Base-by-base conservation (phyloP, 2,888 invertebrate genomes). In the Cheiracanthium punctorium region DNA sequence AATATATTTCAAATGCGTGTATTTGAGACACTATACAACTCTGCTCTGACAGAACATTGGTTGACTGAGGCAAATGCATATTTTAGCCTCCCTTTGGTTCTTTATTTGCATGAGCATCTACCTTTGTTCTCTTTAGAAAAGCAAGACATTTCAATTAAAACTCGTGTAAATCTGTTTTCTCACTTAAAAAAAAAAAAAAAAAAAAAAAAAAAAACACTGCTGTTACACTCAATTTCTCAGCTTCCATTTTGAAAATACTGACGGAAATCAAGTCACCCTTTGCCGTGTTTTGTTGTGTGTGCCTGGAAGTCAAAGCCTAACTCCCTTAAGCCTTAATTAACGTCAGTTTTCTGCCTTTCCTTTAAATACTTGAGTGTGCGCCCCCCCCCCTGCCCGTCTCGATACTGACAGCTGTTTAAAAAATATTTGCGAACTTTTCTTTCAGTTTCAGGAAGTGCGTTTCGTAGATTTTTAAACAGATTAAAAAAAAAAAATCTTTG, bases 71-170 rank as follows among this genome's bases (percentile, higher is more conserved):
- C 48, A 48, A 48, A 48, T 10, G 17, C 48, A 17, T 48, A 17
- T 37, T 12, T 48, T 7, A 37, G 58, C 24, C 1, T 7, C 1
- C 4, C 24, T 5, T 12, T 58, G 58, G 58, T 58, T 58, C 58
- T 24, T 58, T 58, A 24, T 58, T n/a, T 0, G 20, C 24, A 24
- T 58, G 58, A 17, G 1, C 24, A 24, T 17, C 24, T 58, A n/a
- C n/a, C n/a, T 24, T 58, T 58, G 4, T 58, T 12, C 48, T 48
- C 29, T 58, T 20, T 8, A 28, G 69, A 14, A 48, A 69, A 43
- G 64, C 65, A 10, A 24, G 48, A 71, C 72, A 73, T 80, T 73
- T 72, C 80, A 80, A 80, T 80, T 80, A 80, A 80, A 72, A 43
- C 73, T 73, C 65, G 37, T 30, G 17, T 67, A 30, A 28, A 58